Base-by-base conservation (phyloP, 2,888 invertebrate species). In the Ellobium chinense region DNA sequence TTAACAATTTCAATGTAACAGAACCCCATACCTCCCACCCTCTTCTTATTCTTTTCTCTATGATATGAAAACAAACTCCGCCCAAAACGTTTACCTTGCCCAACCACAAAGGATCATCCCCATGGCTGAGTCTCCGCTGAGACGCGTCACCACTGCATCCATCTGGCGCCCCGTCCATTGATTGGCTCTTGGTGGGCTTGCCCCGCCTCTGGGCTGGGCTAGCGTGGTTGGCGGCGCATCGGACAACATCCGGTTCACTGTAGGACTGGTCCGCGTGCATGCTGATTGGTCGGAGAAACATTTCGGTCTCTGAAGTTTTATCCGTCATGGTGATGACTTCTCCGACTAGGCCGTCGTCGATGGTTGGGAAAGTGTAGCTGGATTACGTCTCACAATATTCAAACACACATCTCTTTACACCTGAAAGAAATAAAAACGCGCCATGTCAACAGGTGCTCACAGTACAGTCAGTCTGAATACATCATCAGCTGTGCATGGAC, bases 111-210 rank as follows among this genome's bases (percentile, higher is more conserved):
- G 78, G 78, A 27, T 46, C 62, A 29, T 78, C 78, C 29, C 78
- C 78, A 12, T 78, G 78, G 54, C 78, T 78, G 12, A 78, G 69
- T 62, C 78, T 27, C n/a, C 78, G 69, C n/a, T 58, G 56, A 24
- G 69, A 46, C 27, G 21, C 21, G 9, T 78, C 78, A 5, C 0
- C 24, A 14, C n/a, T 58, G 4, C 37, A 27, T 36, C 27, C 24
- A 3, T 72, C 72, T 36, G 34, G 24, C n/a, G 24, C 27, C 27
- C 34, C 34, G 27, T 72, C 72, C 72, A 72, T 58, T 3, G 76
- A 76, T 31, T 60, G 66, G 76, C 34, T 70, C 46, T 58, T 39
- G n/a, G 24, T 54, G 18, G 56, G 39, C 3, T 60, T 73, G 68
- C n/a, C 39, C 9, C 27, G 78, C 27, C 14, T n/a, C 18, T 69